Base-by-base conservation (phyloP, 2,113 vertebrate genomes). In the Mellivora capensis region DNA sequence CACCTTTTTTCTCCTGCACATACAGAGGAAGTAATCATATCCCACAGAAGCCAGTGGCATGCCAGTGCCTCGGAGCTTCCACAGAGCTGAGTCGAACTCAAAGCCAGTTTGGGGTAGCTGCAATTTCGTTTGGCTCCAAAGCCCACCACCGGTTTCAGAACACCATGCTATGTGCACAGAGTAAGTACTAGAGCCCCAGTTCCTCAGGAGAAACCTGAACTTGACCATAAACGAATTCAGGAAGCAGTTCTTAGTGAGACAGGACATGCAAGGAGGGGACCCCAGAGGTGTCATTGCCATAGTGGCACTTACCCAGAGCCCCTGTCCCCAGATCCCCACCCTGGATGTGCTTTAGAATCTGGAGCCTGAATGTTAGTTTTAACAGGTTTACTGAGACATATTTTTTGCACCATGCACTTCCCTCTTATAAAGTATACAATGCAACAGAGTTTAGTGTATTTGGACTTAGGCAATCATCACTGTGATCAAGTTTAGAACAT, bases 91-190 rank as follows among this genome's bases (percentile, higher is more conserved):
- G 71, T n/a, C 5, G 2, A 84, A 44, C 27, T 21, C 77, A 14
- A 52, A 47, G 77, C 27, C 7, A 17, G 0, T 4, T n/a, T 29
- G 49, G 34, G 29, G 25, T 47, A 17, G 44, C 84, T 3, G 7
- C 14, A 27, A 11, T 39, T 17, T 37, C 23, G 17, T 9, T 5
- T 6, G 4, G 1, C 67, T 82, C 18, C 20, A 17, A 39, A 42
- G 21, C 7, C 37, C 71, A 21, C 27, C 17, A 3, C 21, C 64
- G 37, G 31, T 29, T 69, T n/a, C 21, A 52, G 42, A 44, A 52
- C 5, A 4, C n/a, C 14, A 3, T 8, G 12, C 14, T 59, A 12
- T 7, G 2, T 6, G 4, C 7, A 18, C 49, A 37, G 69, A 54
- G 39, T 4, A 31, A 10, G 20, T 7, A 49, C 69, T 7, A 0